phyloP scores from a whole-genome alignment of 2,888 invertebrate species.

The Yponomeuta sedellus region DNA sequence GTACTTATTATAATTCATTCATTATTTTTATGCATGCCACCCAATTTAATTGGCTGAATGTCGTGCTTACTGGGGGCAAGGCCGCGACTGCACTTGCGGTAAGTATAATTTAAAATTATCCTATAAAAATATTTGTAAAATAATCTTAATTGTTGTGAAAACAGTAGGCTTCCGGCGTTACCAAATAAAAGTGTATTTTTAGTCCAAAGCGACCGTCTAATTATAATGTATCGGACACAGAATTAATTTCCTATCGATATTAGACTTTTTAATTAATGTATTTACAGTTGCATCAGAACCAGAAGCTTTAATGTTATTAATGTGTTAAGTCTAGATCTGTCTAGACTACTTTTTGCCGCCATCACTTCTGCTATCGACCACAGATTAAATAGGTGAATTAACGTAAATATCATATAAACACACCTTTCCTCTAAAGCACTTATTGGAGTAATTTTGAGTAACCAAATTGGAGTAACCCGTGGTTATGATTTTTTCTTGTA shows the following conservation, averaged over 20 bases:
- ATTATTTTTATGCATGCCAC: background rate
- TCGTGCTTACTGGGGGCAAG: background rate
- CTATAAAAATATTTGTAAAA: background rate
- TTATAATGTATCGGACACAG: background rate
- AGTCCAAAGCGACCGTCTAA: background rate
- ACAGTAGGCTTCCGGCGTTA: background rate
- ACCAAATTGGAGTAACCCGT: too few relatives aligned
- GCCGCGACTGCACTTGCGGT: background rate
- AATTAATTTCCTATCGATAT: background rate
- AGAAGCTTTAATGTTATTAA: conserved; percentile 2
- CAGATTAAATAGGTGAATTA: background rate
- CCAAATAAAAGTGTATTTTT: background rate
- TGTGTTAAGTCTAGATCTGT: conserved; percentile 1
- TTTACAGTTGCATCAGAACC: background rate
- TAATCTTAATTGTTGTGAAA: background rate
- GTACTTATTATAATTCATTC: background rate
- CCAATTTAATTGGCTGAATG: background rate
- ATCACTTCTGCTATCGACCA: background rate
- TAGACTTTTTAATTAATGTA: conserved; percentile 1
- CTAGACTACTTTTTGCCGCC: background rate
- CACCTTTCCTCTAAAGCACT: too few relatives aligned
- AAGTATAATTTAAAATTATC: background rate
- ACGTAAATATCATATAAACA: too few relatives aligned
- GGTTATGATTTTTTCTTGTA: too few relatives aligned
- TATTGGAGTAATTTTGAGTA: too few relatives aligned